Evolutionary conservation across 2,113 vertebrate genomes (phyloP).

Genomic region (Saguinus midas): DNA sequence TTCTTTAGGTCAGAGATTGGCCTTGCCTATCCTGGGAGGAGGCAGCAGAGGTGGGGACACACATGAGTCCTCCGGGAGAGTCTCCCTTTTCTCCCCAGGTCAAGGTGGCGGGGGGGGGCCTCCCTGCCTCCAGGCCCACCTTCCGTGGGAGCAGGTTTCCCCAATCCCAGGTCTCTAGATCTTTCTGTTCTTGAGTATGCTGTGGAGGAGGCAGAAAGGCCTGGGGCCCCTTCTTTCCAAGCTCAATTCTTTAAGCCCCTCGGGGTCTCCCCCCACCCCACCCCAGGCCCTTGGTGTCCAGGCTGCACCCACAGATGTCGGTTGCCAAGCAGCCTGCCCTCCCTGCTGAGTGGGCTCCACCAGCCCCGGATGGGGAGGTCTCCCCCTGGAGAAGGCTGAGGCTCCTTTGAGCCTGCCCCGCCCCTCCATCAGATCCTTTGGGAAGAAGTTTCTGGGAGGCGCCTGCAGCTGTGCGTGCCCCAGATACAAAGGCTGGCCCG

Average conservation of each 20-base stretch:
- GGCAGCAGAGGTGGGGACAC: no score
- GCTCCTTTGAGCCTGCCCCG: no score
- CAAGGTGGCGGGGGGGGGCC: background rate
- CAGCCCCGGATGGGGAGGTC: fast-evolving
- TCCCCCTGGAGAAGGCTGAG: background rate
- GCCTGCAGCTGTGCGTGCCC: background rate
- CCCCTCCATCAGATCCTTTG: conserved; percentile 79
- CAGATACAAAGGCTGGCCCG: conserved; percentile 49
- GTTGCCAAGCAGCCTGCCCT: conserved; percentile 11
- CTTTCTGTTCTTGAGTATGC: fast-evolving
- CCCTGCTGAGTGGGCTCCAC: background rate
- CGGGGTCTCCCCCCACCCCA: no score
- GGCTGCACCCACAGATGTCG: background rate
- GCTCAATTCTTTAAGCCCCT: background rate
- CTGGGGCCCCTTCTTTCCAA: no score
- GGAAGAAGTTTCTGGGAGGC: conserved; percentile 76
- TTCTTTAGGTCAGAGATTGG: background rate
- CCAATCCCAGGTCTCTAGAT: background rate
- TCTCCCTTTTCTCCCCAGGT: background rate
- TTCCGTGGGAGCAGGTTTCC: background rate
- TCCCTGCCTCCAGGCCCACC: background rate
- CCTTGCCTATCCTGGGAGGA: background rate
- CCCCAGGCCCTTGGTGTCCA: background rate
- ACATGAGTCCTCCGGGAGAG: background rate
- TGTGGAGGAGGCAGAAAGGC: fast-evolving